Percentiles rank a stretch among this genome's conserved stretches.
These are phyloP conservation scores for Sebastes matsubarae DNA, from an alignment of 2,797 vertebrate species.

Conservation along the genomic window DNA sequence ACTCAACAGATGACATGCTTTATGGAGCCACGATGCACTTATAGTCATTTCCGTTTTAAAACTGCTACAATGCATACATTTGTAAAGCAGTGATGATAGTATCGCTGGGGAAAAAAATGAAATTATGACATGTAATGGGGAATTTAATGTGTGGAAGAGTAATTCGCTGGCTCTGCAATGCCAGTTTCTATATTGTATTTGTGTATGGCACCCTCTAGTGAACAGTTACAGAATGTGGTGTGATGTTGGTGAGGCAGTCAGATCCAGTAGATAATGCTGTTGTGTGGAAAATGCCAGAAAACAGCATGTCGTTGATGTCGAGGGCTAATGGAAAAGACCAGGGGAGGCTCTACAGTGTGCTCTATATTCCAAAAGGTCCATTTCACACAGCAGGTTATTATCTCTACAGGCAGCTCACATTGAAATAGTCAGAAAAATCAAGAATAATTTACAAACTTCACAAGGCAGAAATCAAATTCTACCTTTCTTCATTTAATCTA, in stretches of 20 bases:
- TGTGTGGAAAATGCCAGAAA: constrained; percentile 41
- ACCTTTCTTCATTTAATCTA: background rate
- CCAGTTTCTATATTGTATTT: background rate
- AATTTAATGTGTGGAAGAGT: background rate
- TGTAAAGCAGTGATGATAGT: background rate
- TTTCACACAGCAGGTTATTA: background rate
- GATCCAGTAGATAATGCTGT: constrained; percentile 43
- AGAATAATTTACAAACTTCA: background rate
- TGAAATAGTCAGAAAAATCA: background rate
- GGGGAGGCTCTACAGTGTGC: background rate
- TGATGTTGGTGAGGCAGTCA: background rate
- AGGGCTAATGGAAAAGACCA: background rate
- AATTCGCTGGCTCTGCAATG: background rate
- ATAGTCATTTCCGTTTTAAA: background rate
- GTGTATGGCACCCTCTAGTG: constrained; percentile 67
- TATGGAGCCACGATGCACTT: background rate
- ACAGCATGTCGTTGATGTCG: background rate
- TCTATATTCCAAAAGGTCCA: background rate
- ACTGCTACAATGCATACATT: background rate
- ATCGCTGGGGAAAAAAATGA: background rate
- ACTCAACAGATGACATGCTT: background rate
- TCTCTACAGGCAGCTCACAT: background rate
- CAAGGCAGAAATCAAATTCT: background rate
- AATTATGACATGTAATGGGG: background rate
- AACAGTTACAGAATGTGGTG: background rate